Evolutionary conservation across 2,888 invertebrate genomes (phyloP).

Genomic region (Yponomeuta plumbellus): DNA sequence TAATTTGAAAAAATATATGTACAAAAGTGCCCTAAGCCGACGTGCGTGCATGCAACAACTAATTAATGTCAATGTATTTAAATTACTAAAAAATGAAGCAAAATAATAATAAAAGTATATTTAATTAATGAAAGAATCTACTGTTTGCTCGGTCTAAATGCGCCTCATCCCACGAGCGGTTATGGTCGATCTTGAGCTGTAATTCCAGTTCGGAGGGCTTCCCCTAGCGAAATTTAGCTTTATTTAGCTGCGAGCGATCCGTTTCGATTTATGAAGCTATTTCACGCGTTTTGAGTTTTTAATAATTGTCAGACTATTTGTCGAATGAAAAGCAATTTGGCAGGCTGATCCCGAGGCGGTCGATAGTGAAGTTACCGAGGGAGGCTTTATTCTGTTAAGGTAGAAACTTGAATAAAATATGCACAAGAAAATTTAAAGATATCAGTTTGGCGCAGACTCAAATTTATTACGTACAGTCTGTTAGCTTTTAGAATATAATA

Average conservation of each 20-base stretch:
- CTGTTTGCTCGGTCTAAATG: not conserved
- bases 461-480: not conserved
- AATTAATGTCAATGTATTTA: no score
- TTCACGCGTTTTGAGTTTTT: slow-evolving; percentile 1
- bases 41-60: no score
- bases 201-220: not conserved
- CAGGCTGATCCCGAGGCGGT: not conserved
- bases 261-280: not conserved
- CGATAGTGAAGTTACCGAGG: not conserved
- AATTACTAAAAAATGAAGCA: no score
- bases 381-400: not conserved
- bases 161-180: not conserved
- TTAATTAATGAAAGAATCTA: no score
- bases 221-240: not conserved
- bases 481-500: no score
- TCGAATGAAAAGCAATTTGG: not conserved
- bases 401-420: no score
- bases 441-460: not conserved
- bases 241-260: not conserved
- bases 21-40: no score
- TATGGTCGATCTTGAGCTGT: not conserved
- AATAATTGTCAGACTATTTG: not conserved
- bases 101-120: no score
- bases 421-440: slow-evolving; percentile 15
- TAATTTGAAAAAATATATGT: no score